Conservation (phyloP, 2,888 invertebrate species). For the Xylocampa areola region DNA sequence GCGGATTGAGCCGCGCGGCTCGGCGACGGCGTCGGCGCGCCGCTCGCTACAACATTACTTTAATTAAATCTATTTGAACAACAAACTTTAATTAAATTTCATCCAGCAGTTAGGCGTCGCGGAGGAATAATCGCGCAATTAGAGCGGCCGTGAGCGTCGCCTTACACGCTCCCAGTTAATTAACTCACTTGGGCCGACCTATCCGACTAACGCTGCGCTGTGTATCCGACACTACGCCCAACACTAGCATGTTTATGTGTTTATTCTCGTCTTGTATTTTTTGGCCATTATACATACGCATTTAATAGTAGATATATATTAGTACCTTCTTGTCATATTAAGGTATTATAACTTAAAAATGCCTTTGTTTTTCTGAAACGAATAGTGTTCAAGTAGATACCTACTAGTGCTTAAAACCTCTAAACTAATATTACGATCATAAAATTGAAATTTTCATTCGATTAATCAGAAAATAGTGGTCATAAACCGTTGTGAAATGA, state of each 20-base stretch:
- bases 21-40: conserved; percentile 77
- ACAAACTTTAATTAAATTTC: conserved; percentile 91
- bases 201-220: conserved; percentile 69
- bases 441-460: conserved; percentile 30
- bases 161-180: conserved; percentile 89
- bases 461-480: conserved; percentile 41
- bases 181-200: conserved; percentile 87
- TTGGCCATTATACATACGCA: conserved; percentile 17
- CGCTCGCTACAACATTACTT: conserved; percentile 89
- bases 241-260: conserved; percentile 42
- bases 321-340: too few species aligned
- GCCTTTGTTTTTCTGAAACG: not conserved
- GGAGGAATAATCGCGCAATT: conserved; percentile 90
- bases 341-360: not conserved
- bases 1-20: conserved; percentile 85
- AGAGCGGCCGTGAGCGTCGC: conserved; percentile 89
- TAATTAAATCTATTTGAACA: conserved; percentile 91
- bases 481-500: conserved; percentile 43
- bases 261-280: conserved; percentile 39
- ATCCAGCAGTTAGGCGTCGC: conserved; percentile 90
- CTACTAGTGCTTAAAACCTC: conserved; percentile 8
- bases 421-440: conserved; percentile 8
- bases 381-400: conserved; percentile 9
- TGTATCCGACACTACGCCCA: conserved; percentile 64
- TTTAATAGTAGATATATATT: not conserved